Percentiles rank a stretch among this genome's conserved stretches.
Conservation (phyloP, 2,888 invertebrate species). For the Abrostola triplasia region DNA sequence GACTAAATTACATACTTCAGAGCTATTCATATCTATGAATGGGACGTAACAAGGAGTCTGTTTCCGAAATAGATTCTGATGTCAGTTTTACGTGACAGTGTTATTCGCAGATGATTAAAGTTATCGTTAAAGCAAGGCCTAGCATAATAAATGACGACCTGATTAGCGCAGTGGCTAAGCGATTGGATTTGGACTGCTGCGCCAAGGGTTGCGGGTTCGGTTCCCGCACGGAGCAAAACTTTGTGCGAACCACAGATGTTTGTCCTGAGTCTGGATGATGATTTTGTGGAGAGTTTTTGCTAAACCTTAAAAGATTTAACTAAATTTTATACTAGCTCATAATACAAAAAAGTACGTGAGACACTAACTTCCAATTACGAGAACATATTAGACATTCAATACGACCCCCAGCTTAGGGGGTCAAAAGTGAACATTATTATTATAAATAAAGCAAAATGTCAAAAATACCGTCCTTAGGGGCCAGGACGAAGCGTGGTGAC, state of each 20-base stretch:
- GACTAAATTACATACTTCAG: slow-evolving; percentile 31
- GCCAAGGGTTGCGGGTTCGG: too few relatives aligned
- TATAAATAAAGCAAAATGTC: slow-evolving; percentile 67
- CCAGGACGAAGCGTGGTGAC: slow-evolving; percentile 60
- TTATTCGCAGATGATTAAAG: background rate
- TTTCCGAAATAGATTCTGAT: slow-evolving; percentile 7
- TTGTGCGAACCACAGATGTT: too few relatives aligned
- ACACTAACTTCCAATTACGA: slow-evolving; percentile 20
- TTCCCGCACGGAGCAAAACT: too few relatives aligned
- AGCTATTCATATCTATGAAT: slow-evolving; percentile 43
- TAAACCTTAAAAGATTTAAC: too few relatives aligned
- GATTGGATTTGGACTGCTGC: too few relatives aligned
- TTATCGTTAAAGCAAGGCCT: background rate
- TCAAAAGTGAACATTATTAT: slow-evolving; percentile 56
- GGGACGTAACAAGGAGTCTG: slow-evolving; percentile 26
- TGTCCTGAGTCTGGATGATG: too few relatives aligned
- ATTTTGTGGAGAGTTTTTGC: too few relatives aligned
- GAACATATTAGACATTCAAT: slow-evolving; percentile 14
- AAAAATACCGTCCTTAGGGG: slow-evolving; percentile 65
- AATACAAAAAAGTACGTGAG: background rate
- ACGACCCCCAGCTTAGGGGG: slow-evolving; percentile 22
- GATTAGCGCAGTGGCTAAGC: too few relatives aligned
- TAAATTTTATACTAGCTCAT: background rate
- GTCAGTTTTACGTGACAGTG: background rate
- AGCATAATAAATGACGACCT: too few relatives aligned